Evolutionary conservation across 2,888 invertebrate genomes (phyloP).

Genomic region (Platerodrilus igneus): DNA sequence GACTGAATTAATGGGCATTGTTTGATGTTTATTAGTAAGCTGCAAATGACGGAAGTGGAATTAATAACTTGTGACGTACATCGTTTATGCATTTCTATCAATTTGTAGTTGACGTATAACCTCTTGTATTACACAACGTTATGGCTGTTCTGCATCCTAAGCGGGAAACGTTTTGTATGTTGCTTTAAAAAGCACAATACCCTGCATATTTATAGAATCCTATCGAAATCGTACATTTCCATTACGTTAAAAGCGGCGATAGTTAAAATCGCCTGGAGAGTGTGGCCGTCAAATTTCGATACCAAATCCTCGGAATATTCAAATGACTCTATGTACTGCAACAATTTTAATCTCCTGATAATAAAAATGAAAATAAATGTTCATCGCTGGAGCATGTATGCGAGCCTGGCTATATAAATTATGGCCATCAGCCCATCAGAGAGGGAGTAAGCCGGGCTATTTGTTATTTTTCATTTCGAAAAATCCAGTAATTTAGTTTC

Average conservation of each 20-base stretch:
- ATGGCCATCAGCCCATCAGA: conserved; percentile 49
- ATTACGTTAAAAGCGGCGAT: conserved; percentile 24
- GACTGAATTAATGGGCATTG: conserved; percentile 48
- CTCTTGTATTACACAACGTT: too few species aligned
- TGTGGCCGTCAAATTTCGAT: conserved; percentile 34
- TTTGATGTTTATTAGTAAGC: conserved; percentile 48
- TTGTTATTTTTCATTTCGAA: conserved; percentile 52
- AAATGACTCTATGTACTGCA: conserved; percentile 47
- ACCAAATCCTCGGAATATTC: conserved; percentile 43
- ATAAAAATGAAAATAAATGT: conserved; percentile 51
- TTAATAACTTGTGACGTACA: conserved; percentile 47
- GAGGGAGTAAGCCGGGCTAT: conserved; percentile 49
- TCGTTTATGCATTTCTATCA: conserved; percentile 44
- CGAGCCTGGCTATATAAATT: conserved; percentile 44
- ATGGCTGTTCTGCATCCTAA: too few species aligned
- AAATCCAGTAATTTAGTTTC: conserved; percentile 52
- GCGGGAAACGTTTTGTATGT: too few species aligned
- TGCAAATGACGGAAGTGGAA: conserved; percentile 47
- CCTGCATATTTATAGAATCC: conserved; percentile 16
- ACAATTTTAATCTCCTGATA: conserved; percentile 51
- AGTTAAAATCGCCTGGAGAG: conserved; percentile 36
- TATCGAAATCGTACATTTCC: conserved; percentile 23
- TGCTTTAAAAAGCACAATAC: conserved; percentile 15
- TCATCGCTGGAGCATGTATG: conserved; percentile 45
- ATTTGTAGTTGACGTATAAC: conserved; percentile 32